phyloP scores from a whole-genome alignment of 2,888 invertebrate species.

The Catonia carolina region DNA sequence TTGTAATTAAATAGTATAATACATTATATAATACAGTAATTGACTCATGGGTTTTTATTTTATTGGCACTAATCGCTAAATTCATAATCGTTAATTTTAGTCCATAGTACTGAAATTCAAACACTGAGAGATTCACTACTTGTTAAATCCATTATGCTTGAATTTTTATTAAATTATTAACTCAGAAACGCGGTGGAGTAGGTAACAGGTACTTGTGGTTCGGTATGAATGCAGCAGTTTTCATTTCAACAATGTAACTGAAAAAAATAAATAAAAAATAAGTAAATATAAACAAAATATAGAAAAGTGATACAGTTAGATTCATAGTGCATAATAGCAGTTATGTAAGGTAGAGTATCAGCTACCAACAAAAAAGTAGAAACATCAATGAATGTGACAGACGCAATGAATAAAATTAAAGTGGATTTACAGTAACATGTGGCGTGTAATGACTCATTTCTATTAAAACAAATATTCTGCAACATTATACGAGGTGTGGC shows the following conservation, averaged over 20 bases:
- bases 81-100: constrained; percentile 14
- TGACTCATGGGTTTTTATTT: no score
- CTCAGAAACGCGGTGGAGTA: constrained; percentile 12
- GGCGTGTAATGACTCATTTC: no score
- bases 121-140: background rate
- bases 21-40: constrained; percentile 5
- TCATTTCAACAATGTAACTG: constrained; percentile 20
- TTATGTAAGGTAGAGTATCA: no score
- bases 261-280: constrained; percentile 13
- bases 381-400: no score
- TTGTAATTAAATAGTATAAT: constrained; percentile 20
- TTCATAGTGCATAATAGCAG: no score
- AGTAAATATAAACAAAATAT: background rate
- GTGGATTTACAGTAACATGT: no score
- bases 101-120: constrained; percentile 8
- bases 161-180: background rate
- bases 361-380: no score
- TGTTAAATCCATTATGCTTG: background rate
- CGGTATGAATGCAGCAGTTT: constrained; percentile 15
- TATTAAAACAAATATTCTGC: no score
- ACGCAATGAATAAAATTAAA: no score
- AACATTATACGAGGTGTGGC: no score
- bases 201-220: constrained; percentile 26
- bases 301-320: no score
- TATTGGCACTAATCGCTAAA: background rate